Evolutionary conservation across 92 coral and sea anemone species (phyloP), one percentile per base, ranked within the genome.

Genomic region (Plumapathes pennacea): DNA sequence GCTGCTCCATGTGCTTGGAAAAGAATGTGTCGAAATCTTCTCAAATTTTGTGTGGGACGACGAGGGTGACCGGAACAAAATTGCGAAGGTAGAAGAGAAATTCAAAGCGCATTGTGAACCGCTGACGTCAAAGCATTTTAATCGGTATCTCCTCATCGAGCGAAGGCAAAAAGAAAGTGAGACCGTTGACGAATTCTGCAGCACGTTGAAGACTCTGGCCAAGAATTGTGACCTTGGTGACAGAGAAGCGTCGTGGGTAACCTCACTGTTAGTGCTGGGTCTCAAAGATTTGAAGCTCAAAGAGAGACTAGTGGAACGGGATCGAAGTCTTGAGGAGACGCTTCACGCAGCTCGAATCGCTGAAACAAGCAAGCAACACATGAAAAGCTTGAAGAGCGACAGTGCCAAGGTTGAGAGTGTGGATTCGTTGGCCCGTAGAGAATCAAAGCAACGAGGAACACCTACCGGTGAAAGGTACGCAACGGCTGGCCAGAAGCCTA

Each of bases 51-150:
- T 14, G 17, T 53, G 74, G 74, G 46, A 18, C 10, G 32, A 23
- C 31, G 76, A 69, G 14, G 67, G 66, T 7, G 76, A 69, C 50
- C 34, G 38, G 9, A 60, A 58, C 2, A 58, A 71, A 38, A 71
- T 59, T 3, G 53, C 19, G 25, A 52, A 12, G 3, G 68, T 49
- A 30, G 78, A 49, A 19, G 51, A 71, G 42, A 58, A 32, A 25
- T 58, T 70, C 50, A 59, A 62, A 12, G 59, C 62, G 26, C 37
- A 74, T 40, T 74, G 60, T 54, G 81, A 34, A 47, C 73, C 78
- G 15, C 50, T 71, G 38, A 57, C 60, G 27, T 71, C 78, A 13
- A 60, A 50, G 62, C 51, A 71, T 57, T 59, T 71, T 29, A 59
- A 50, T 44, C 68, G 54, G 28, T 23, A 62, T 43, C 34, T 74